Conservation (phyloP, 2,888 invertebrate genomes). For the Hyposoter didymator region DNA sequence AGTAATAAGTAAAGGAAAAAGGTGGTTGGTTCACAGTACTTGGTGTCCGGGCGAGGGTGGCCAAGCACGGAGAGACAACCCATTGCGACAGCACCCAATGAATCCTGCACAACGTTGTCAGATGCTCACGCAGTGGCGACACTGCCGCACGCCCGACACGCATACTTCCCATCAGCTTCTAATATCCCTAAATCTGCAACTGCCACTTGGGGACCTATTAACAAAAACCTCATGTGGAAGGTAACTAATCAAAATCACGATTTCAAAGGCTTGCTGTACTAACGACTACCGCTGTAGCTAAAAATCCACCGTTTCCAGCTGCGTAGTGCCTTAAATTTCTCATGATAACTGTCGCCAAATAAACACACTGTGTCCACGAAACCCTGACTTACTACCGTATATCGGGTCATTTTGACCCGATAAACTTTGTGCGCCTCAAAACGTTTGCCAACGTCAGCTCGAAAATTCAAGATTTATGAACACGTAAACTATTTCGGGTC, state of each 20-base stretch:
- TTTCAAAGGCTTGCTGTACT: constrained; percentile 65
- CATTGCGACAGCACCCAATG: constrained; percentile 78
- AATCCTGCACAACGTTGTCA: constrained; percentile 80
- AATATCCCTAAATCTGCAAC: constrained; percentile 87
- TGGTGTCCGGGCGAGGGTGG: constrained; percentile 83
- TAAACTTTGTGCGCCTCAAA: not conserved
- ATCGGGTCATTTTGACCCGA: not conserved
- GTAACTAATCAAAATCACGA: constrained; percentile 84
- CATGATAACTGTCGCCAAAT: not conserved
- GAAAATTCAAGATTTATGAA: not conserved
- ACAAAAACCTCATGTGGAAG: constrained; percentile 88
- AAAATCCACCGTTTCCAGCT: not conserved
- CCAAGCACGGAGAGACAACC: constrained; percentile 83
- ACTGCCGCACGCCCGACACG: constrained; percentile 83
- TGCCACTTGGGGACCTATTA: constrained; percentile 87
- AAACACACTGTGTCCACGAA: not conserved
- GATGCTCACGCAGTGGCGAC: constrained; percentile 82
- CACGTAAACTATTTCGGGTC: not conserved
- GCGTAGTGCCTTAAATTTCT: not conserved
- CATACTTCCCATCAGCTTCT: constrained; percentile 84
- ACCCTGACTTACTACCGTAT: not conserved
- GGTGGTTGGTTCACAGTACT: constrained; percentile 80
- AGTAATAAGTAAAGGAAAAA: constrained; percentile 68
- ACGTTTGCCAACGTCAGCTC: not conserved
- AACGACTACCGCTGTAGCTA: constrained; percentile 37